phyloP scores from a whole-genome alignment of 2,888 invertebrate species.

The Standfussiana lucernea region DNA sequence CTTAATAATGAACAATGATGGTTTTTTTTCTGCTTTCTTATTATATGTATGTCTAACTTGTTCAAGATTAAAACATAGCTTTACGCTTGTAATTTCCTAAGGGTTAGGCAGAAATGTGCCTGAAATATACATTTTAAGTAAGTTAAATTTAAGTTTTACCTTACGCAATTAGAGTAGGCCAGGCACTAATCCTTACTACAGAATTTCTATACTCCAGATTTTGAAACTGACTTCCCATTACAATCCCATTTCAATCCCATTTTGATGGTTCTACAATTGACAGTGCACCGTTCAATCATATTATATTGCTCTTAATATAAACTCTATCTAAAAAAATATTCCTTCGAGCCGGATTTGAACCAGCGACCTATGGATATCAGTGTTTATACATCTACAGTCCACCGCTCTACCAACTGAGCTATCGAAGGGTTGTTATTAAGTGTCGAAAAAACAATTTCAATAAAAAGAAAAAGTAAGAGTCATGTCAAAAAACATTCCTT shows the following conservation, averaged over 20 bases:
- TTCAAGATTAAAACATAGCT: background rate
- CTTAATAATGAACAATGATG: background rate
- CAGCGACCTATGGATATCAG: conserved; percentile 91
- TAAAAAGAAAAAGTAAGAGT: background rate
- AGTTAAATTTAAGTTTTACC: background rate
- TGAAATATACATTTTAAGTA: background rate
- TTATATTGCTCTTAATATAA: background rate
- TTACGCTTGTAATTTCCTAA: background rate
- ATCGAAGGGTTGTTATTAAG: conserved; percentile 76
- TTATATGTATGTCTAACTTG: background rate
- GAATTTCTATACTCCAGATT: no score
- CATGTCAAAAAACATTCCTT: conserved; percentile 79
- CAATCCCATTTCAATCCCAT: no score
- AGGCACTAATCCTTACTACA: background rate
- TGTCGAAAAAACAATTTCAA: background rate
- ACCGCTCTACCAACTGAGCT: conserved; percentile 91
- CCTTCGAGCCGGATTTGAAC: conserved; percentile 92
- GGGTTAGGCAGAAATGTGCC: background rate
- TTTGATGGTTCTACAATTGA: background rate
- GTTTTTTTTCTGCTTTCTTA: background rate
- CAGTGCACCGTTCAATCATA: background rate
- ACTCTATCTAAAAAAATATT: no score
- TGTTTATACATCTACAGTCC: conserved; percentile 85
- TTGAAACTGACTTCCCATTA: no score
- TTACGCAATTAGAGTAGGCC: background rate